A percentile compares a stretch with the other conserved stretches of the same genome.
phyloP scores from a whole-genome alignment of 2,113 vertebrate species.

The Gymnobelideus leadbeateri region DNA sequence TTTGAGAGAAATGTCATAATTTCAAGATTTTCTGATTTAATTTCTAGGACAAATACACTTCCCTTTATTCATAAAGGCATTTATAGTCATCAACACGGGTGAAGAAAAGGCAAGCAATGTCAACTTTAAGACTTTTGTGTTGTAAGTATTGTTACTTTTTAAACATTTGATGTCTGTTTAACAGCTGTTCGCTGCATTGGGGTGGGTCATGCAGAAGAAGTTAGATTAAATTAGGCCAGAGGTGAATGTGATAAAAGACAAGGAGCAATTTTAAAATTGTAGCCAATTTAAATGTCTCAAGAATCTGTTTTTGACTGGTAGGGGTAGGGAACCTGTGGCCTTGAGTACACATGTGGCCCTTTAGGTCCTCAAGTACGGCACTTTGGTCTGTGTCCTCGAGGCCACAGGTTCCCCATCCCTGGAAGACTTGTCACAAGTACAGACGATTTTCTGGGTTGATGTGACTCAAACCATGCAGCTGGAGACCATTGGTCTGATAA shows the following conservation, averaged over 20 bases:
- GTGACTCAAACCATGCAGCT: not conserved
- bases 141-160: slow-evolving; percentile 80
- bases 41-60: slow-evolving; percentile 85
- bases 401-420: not conserved
- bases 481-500: not conserved
- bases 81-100: slow-evolving; percentile 84
- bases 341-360: too few relatives aligned
- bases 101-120: slow-evolving; percentile 83
- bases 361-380: too few relatives aligned
- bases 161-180: not conserved
- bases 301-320: not conserved
- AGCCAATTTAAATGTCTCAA: not conserved
- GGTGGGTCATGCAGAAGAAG: not conserved
- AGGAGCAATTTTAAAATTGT: not conserved
- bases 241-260: not conserved
- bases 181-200: not conserved
- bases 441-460: not conserved
- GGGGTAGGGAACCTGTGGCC: too few relatives aligned
- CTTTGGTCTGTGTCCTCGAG: too few relatives aligned
- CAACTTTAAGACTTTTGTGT: slow-evolving; percentile 82
- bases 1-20: slow-evolving; percentile 32
- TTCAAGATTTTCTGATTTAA: slow-evolving; percentile 67
- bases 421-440: not conserved
- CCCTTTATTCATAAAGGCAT: slow-evolving; percentile 87
- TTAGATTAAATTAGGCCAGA: not conserved